phyloP scores from a whole-genome alignment of 2,113 vertebrate genomes.

The Leptobrachium ailaonicum region DNA sequence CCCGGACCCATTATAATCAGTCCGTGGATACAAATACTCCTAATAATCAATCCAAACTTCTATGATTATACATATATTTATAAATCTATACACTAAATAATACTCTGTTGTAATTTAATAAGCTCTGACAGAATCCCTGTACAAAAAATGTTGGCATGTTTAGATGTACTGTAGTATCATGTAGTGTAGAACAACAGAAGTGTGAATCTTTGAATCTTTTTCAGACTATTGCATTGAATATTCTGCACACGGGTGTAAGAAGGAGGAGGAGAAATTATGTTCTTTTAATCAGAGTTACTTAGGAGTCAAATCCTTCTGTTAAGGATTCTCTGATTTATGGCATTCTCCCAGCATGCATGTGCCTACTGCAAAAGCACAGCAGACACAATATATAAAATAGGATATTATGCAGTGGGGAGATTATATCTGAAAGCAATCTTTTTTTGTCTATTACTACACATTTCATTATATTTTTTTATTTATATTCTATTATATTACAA shows the following conservation, averaged over 20 bases:
- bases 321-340: conserved; percentile 27
- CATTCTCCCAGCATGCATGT: background rate
- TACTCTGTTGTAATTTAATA: too few relatives aligned
- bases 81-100: too few relatives aligned
- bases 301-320: conserved; percentile 12
- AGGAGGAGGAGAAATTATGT: conserved; percentile 7
- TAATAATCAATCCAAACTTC: too few relatives aligned
- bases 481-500: too few relatives aligned
- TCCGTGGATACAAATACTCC: too few relatives aligned
- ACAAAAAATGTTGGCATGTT: background rate
- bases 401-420: background rate
- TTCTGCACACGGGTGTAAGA: background rate
- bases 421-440: too few relatives aligned
- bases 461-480: too few relatives aligned
- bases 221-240: conserved; percentile 16
- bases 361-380: background rate
- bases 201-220: background rate
- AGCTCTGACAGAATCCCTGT: too few relatives aligned
- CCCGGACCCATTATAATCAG: too few relatives aligned
- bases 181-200: too few relatives aligned
- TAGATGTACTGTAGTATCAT: background rate
- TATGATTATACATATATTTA: too few relatives aligned
- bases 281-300: conserved; percentile 31
- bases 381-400: background rate
- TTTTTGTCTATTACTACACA: too few relatives aligned